Conservation (phyloP, 30 jellyfish, hydroid and myxozoan genomes). For the Chrysaora quinquecirrha region DNA sequence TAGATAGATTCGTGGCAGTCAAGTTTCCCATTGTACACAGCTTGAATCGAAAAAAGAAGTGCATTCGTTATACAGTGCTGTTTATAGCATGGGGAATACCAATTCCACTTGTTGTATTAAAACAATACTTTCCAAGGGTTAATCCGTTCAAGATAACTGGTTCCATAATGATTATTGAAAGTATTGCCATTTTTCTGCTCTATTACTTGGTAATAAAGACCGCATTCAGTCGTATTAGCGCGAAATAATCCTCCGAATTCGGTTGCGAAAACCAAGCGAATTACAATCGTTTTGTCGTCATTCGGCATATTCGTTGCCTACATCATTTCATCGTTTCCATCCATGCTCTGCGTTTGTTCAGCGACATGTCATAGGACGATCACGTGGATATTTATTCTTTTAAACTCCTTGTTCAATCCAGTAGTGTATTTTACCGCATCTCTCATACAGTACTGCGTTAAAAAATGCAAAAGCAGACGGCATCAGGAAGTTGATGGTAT, state of each 20-base stretch:
- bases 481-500: neutral
- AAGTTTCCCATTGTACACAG: neutral
- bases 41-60: neutral
- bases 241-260: neutral
- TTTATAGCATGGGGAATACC: neutral
- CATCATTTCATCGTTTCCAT: neutral
- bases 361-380: neutral
- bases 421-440: neutral
- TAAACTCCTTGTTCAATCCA: neutral
- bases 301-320: neutral
- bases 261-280: neutral
- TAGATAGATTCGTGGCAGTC: slow-evolving; percentile 1
- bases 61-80: neutral
- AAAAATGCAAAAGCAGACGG: neutral
- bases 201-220: neutral
- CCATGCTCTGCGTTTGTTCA: neutral
- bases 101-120: neutral
- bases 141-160: neutral
- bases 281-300: neutral
- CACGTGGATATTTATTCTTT: neutral
- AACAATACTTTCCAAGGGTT: neutral
- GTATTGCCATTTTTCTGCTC: neutral
- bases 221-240: neutral
- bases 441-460: neutral
- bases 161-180: neutral